Evolutionary conservation across 2,113 vertebrate genomes (phyloP).

Genomic region (Bungarus multicinctus): DNA sequence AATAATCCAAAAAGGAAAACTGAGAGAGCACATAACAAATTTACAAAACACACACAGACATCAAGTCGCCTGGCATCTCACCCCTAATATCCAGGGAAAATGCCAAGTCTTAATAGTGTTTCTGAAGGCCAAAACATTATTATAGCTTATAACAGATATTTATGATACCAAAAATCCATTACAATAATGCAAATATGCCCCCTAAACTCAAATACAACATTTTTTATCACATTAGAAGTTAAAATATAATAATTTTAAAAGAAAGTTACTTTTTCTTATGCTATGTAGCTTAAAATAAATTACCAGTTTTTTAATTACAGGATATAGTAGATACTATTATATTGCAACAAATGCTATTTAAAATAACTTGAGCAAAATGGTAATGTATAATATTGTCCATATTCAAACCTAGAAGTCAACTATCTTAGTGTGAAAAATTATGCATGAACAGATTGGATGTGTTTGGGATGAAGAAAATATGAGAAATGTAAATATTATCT

Average conservation of each 20-base stretch:
- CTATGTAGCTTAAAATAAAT: neutral
- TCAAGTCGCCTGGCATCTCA: neutral
- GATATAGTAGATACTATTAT: conserved; percentile 20
- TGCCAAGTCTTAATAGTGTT: neutral
- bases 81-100: neutral
- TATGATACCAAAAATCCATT: neutral
- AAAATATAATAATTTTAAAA: neutral
- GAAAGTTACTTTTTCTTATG: neutral
- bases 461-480: neutral
- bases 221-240: neutral
- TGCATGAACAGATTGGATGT: conserved; percentile 47
- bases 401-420: conserved; percentile 41
- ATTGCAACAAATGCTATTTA: conserved; percentile 27
- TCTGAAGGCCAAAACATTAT: neutral
- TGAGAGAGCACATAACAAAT: neutral
- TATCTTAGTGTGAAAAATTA: conserved; percentile 37
- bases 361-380: conserved; percentile 20
- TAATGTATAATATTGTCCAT: conserved; percentile 20
- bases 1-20: neutral
- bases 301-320: conserved; percentile 41
- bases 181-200: neutral
- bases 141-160: neutral
- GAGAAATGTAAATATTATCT: neutral
- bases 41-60: neutral
- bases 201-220: neutral